Conservation (phyloP, 1,140 invertebrate species). For the Drosophila lacteicornis region DNA sequence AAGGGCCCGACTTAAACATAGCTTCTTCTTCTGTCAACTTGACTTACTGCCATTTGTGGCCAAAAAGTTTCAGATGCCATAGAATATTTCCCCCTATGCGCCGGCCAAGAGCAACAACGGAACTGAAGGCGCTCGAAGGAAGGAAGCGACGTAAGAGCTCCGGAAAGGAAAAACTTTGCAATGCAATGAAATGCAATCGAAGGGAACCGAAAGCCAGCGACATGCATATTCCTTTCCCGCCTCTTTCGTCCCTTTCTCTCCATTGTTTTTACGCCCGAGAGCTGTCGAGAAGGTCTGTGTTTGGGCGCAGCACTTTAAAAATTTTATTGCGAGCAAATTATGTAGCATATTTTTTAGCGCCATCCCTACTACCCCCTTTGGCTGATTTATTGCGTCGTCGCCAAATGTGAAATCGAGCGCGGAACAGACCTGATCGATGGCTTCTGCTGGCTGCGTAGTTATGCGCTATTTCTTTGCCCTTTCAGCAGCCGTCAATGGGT, state of each 20-base stretch:
- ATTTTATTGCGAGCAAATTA: constrained; percentile 81
- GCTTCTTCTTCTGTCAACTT: constrained; percentile 55
- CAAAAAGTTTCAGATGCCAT: constrained; percentile 63
- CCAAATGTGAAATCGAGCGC: constrained; percentile 70
- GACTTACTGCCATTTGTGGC: constrained; percentile 64
- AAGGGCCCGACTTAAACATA: constrained; percentile 37
- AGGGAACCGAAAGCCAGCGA: constrained; percentile 63
- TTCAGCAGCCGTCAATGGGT: constrained; percentile 26
- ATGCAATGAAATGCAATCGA: constrained; percentile 69
- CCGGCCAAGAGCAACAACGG: constrained; percentile 45
- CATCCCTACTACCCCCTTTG: constrained; percentile 11
- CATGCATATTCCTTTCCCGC: constrained; percentile 9
- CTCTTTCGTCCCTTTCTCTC: background rate
- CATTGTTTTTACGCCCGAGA: constrained; percentile 46
- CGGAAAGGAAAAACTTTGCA: constrained; percentile 54
- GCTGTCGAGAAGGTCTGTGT: constrained; percentile 32
- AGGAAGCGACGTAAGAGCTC: constrained; percentile 42
- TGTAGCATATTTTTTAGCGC: constrained; percentile 70
- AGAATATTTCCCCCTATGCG: constrained; percentile 42
- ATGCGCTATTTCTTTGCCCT: constrained; percentile 4
- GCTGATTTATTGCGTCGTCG: constrained; percentile 65
- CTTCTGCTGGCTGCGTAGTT: constrained; percentile 12
- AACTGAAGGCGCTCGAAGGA: constrained; percentile 20
- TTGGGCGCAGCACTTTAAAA: constrained; percentile 71
- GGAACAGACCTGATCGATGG: constrained; percentile 59